A percentile compares a stretch with the other conserved stretches of the same genome.
Evolutionary conservation across 2,113 vertebrate genomes (phyloP).

Genomic region (Zosterops pallidus): DNA sequence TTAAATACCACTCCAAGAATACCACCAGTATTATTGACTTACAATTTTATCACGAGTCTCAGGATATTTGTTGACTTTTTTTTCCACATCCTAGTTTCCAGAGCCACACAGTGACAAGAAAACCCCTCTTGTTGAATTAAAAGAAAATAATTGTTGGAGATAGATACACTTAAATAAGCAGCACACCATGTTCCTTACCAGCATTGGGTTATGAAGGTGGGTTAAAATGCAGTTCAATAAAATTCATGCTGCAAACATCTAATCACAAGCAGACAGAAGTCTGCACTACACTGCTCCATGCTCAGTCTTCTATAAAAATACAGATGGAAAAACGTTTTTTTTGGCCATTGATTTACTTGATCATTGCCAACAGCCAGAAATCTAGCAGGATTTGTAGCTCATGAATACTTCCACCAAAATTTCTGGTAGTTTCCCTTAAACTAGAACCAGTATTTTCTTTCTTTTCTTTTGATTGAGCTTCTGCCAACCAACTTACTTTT

Average conservation of each 20-base stretch:
- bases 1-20: background rate
- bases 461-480: background rate
- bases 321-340: constrained; percentile 55
- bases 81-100: background rate
- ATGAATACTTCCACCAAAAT: constrained; percentile 44
- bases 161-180: background rate
- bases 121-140: background rate
- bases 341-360: constrained; percentile 32
- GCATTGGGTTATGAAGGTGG: background rate
- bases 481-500: constrained; percentile 34
- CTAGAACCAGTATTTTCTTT: constrained; percentile 31
- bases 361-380: constrained; percentile 45
- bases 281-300: background rate
- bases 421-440: constrained; percentile 41
- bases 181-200: background rate
- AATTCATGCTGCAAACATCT: background rate
- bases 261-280: constrained; percentile 24
- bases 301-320: constrained; percentile 22
- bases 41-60: background rate
- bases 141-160: background rate
- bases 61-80: background rate
- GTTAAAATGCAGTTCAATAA: background rate
- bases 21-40: background rate
- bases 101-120: background rate
- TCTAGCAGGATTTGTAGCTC: constrained; percentile 6